phyloP scores from a whole-genome alignment of 2,797 vertebrate genomes.

The Muscicapa striata region DNA sequence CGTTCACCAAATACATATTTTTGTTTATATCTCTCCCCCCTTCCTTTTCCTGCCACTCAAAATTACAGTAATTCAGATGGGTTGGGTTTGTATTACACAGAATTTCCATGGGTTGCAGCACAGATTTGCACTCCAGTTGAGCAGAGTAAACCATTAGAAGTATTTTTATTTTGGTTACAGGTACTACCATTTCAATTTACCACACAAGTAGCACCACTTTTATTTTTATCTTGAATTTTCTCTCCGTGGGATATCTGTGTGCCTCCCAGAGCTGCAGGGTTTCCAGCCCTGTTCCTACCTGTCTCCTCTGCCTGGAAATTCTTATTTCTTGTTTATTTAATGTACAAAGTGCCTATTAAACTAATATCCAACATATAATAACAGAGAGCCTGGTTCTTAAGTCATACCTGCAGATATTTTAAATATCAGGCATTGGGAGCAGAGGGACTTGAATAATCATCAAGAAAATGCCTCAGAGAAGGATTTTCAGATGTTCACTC shows the following conservation, averaged over 20 bases:
- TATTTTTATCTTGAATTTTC: background rate
- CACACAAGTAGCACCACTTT: background rate
- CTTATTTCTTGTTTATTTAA: background rate
- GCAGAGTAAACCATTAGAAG: background rate
- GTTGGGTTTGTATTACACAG: background rate
- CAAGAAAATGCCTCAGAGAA: background rate
- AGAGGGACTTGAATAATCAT: background rate
- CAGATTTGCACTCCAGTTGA: background rate
- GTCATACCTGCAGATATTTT: background rate
- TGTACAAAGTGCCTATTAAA: background rate
- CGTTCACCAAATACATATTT: background rate
- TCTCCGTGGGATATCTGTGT: background rate
- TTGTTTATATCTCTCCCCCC: background rate
- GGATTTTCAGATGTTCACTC: background rate
- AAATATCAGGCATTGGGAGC: background rate
- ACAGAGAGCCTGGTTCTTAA: background rate
- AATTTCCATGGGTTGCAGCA: background rate
- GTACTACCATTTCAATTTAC: background rate
- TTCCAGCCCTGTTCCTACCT: background rate
- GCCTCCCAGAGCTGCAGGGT: background rate
- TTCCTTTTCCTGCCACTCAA: background rate
- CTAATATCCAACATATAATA: background rate
- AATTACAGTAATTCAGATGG: background rate
- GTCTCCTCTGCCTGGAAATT: background rate
- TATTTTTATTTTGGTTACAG: background rate